These are phyloP conservation scores for Gobius niger DNA, from an alignment of 2,113 vertebrate species.

Conservation along the genomic window DNA sequence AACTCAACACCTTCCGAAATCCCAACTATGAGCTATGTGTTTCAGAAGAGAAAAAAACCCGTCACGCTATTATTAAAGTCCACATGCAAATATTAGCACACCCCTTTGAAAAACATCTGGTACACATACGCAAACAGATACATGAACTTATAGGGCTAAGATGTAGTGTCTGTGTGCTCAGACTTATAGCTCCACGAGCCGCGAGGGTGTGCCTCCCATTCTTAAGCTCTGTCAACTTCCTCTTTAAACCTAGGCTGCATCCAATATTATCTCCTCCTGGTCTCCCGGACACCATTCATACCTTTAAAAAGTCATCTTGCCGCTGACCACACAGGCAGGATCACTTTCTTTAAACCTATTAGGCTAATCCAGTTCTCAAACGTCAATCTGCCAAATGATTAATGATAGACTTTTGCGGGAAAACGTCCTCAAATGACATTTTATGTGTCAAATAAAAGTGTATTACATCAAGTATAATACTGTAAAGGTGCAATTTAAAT, in stretches of 20 bases:
- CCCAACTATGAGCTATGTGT: constrained; percentile 2
- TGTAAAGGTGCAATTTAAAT: too few species aligned
- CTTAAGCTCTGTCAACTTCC: constrained; percentile 81
- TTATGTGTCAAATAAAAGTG: too few species aligned
- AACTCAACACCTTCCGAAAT: constrained; percentile 4
- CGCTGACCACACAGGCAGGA: background rate
- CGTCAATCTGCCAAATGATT: too few species aligned
- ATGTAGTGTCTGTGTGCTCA: constrained; percentile 29
- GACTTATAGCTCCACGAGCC: constrained; percentile 42
- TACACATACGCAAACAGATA: constrained; percentile 47
- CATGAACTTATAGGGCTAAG: constrained; percentile 37
- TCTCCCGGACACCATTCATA: constrained; percentile 30
- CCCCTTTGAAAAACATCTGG: constrained; percentile 32
- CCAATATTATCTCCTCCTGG: constrained; percentile 50
- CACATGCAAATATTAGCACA: constrained; percentile 35
- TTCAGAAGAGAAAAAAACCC: background rate
- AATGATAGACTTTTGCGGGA: too few species aligned
- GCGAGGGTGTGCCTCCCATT: constrained; percentile 64
- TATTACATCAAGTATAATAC: too few species aligned
- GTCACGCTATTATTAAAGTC: constrained; percentile 23
- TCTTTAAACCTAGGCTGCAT: constrained; percentile 58
- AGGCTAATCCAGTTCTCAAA: background rate
- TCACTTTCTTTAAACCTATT: background rate
- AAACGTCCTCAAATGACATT: too few species aligned
- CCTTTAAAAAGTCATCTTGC: constrained; percentile 18